These are phyloP conservation scores for Hyla sarda DNA, from an alignment of 2,113 vertebrate species.

Conservation along the genomic window DNA sequence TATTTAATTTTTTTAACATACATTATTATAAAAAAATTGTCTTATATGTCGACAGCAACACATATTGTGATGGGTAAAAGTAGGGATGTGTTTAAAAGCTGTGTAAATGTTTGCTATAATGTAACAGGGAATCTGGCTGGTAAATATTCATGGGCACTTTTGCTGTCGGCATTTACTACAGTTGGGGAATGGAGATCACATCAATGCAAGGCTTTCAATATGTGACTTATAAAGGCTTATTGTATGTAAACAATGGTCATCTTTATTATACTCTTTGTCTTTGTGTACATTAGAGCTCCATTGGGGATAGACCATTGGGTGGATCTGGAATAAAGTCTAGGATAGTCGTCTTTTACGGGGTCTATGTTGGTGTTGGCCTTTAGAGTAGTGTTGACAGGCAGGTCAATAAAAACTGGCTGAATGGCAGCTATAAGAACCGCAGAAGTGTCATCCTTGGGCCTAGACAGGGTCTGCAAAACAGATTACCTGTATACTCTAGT, in stretches of 20 bases:
- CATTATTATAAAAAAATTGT: not conserved
- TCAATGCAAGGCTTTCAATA: not conserved
- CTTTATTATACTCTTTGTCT: not conserved
- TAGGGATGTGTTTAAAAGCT: not conserved
- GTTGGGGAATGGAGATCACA: not conserved
- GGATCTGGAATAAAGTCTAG: not conserved
- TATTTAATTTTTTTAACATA: not conserved
- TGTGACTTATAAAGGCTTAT: not conserved
- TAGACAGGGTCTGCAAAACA: conserved; percentile 3
- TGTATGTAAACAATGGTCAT: not conserved
- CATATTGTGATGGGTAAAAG: not conserved
- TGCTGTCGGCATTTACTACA: conserved; percentile 3
- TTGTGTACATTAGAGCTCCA: not conserved
- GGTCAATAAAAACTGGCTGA: not conserved
- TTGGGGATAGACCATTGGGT: not conserved
- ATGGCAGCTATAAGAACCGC: conserved; percentile 4
- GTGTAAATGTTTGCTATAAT: not conserved
- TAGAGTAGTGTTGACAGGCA: not conserved
- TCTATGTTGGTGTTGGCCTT: conserved; percentile 28
- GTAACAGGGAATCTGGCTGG: not conserved
- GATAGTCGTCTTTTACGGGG: not conserved
- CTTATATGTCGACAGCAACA: too few relatives aligned
- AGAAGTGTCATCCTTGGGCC: not conserved
- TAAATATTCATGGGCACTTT: conserved; percentile 25
- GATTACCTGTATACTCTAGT: not conserved